Evolutionary conservation across 2,888 invertebrate species (phyloP).

Genomic region (Trachelus stipa): DNA sequence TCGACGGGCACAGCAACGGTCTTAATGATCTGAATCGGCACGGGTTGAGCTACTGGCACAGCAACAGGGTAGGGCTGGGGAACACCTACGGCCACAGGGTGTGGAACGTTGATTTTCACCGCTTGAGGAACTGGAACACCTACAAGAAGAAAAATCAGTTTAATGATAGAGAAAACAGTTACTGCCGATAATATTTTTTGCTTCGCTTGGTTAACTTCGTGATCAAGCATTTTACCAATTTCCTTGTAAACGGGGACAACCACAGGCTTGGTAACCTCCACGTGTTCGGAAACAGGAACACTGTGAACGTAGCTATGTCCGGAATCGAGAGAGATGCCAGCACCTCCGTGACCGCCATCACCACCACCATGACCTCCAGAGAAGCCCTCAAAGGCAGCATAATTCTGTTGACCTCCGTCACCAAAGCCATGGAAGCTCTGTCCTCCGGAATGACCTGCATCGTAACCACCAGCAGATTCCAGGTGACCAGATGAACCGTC

Average conservation of each 20-base stretch:
- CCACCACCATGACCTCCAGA: constrained; percentile 54
- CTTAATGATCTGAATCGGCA: constrained; percentile 77
- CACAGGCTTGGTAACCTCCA: constrained; percentile 77
- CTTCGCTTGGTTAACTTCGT: background rate
- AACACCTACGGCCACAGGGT: constrained; percentile 71
- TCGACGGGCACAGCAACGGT: constrained; percentile 78
- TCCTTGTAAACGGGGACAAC: constrained; percentile 78
- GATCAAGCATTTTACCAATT: constrained; percentile 65
- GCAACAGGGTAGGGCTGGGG: constrained; percentile 78
- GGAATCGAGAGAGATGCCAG: constrained; percentile 48
- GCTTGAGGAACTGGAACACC: constrained; percentile 74
- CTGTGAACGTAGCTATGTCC: constrained; percentile 67
- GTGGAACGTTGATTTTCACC: constrained; percentile 71
- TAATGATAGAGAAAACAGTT: background rate
- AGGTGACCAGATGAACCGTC: constrained; percentile 18
- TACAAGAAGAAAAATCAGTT: constrained; percentile 19
- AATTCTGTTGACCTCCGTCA: constrained; percentile 48
- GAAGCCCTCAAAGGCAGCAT: constrained; percentile 37
- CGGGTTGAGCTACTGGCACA: constrained; percentile 76
- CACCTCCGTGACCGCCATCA: constrained; percentile 52
- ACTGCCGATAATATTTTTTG: background rate
- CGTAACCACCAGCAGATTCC: constrained; percentile 33
- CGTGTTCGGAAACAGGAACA: constrained; percentile 74
- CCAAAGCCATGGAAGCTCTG: constrained; percentile 25
- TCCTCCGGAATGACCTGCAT: constrained; percentile 36